Base-by-base conservation (phyloP, 2,888 invertebrate species). In the Ochropacha duplaris region DNA sequence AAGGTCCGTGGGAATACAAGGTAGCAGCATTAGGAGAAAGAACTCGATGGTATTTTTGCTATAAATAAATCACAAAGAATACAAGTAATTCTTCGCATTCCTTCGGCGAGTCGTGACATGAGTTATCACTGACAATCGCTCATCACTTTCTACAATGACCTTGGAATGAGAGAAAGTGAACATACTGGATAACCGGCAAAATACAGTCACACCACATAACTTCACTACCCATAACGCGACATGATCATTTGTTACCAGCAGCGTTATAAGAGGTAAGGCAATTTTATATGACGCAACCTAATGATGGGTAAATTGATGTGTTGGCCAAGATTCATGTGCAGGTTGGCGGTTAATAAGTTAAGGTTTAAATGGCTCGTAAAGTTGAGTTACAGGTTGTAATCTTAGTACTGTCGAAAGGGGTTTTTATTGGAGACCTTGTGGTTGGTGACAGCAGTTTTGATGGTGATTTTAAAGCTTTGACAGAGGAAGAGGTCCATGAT, bases 71-170 rank as follows among this genome's bases (percentile, higher is more conserved):
- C 36, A n/a, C 14, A n/a, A 36, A 4, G 6, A 14, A 2, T 36
- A 36, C n/a, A 36, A 36, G 36, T n/a, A n/a, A 36, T n/a, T 36
- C 19, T n/a, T 8, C 9, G 3, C 44, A 44, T 44, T 19, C 44
- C 44, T 9, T 1, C 16, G 36, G 14, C 16, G 9, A 19, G 16
- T 44, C 44, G 44, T 44, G 44, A 44, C 44, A 44, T 44, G 16
- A 39, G 16, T 9, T 44, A 44, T 44, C 57, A 44, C 49, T 62
- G 63, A 61, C 59, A 64, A 60, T 55, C 56, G 22, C 58, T 63
- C 64, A 57, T 65, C 64, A 61, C 67, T 71, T 70, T 73, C 68
- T 65, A 67, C 62, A 8, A 9, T 57, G 65, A 71, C 72, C 72
- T 71, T 72, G 69, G 49, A 26, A 56, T 54, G 61, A 49, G 62